Conservation (phyloP, 2,113 vertebrate genomes). For the Bathybates hornii region DNA sequence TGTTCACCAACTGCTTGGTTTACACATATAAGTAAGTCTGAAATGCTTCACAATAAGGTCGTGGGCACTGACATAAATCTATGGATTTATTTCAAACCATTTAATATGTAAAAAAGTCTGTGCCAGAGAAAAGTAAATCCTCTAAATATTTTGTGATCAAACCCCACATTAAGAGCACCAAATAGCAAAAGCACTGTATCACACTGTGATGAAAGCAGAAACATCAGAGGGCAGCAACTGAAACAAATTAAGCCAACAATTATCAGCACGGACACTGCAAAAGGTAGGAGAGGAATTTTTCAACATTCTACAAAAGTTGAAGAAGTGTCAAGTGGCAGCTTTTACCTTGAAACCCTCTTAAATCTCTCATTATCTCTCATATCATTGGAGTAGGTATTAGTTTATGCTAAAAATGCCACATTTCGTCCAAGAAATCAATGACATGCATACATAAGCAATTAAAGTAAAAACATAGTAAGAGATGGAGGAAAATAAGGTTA, state of each 20-base stretch:
- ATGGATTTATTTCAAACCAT: neutral
- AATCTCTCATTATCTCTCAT: neutral
- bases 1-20: neutral
- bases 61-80: neutral
- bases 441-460: neutral
- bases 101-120: neutral
- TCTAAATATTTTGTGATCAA: neutral
- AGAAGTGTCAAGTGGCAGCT: neutral
- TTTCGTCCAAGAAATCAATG: neutral
- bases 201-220: neutral
- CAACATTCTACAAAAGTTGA: neutral
- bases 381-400: neutral
- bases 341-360: neutral
- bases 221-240: neutral
- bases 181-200: neutral
- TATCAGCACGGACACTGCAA: neutral
- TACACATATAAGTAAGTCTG: neutral
- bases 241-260: neutral
- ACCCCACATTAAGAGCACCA: neutral
- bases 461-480: slow-evolving; percentile 1
- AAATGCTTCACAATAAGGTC: neutral
- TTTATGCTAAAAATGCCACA: neutral
- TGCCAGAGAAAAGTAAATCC: neutral
- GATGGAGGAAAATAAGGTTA: neutral
- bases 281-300: neutral